Evolutionary conservation across 2,113 vertebrate species (phyloP).

Genomic region (Globicephala melas): DNA sequence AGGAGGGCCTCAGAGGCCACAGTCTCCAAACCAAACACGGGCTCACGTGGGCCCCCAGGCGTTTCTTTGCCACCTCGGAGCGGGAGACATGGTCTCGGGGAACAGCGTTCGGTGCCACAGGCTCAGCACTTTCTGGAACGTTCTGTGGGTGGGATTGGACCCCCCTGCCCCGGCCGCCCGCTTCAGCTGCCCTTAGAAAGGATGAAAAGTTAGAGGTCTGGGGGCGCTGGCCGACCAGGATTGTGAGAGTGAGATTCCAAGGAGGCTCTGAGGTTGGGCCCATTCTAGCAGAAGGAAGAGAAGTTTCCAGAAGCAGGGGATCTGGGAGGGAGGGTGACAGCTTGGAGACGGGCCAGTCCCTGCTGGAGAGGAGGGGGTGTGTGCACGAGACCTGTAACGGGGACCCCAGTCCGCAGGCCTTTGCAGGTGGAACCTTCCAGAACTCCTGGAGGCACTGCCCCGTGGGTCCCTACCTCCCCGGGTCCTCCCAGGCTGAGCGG

Average conservation of each 20-base stretch:
- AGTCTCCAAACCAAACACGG: rapidly evolving
- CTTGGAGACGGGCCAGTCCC: not conserved
- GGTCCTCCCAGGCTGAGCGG: not conserved
- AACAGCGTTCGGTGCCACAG: rapidly evolving
- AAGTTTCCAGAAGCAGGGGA: not conserved
- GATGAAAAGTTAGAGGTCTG: not conserved
- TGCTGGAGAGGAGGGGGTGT: not conserved
- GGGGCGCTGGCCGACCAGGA: not conserved
- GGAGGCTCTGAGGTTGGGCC: not conserved
- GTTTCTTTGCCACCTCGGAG: rapidly evolving
- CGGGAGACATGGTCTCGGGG: not conserved
- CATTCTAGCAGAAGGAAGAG: not conserved
- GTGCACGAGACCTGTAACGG: not conserved
- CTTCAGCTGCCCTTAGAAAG: not conserved
- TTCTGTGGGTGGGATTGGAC: not conserved
- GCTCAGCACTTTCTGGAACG: not conserved
- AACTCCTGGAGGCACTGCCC: not conserved
- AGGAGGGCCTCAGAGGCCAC: not conserved
- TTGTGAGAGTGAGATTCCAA: rapidly evolving
- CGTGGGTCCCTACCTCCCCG: not conserved
- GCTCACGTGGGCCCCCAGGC: not conserved
- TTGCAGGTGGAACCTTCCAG: not conserved
- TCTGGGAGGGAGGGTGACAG: not conserved
- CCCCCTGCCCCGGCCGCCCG: rapidly evolving
- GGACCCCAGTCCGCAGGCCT: not conserved